Percentiles rank a stretch among this genome's conserved stretches.
These are phyloP conservation scores for Microctenopoma lineatum DNA, from an alignment of 2,797 vertebrate genomes.

Conservation along the genomic window DNA sequence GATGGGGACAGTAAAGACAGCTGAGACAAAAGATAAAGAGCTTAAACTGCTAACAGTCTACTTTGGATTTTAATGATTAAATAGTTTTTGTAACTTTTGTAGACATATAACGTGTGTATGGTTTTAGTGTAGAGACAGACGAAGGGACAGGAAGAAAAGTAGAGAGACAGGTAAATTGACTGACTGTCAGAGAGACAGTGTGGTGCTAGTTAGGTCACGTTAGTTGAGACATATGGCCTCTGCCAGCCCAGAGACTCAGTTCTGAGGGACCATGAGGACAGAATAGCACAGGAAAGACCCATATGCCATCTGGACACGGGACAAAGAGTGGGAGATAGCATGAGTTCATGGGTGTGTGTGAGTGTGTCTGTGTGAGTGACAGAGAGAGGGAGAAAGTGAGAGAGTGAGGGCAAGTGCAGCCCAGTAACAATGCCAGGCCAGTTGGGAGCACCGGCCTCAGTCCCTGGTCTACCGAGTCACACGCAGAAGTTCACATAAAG, in stretches of 20 bases:
- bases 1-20: constrained; percentile 48
- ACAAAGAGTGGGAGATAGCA: constrained; percentile 50
- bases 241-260: constrained; percentile 50
- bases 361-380: not conserved
- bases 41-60: constrained; percentile 10
- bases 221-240: constrained; percentile 65
- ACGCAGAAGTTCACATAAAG: not conserved
- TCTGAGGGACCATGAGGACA: constrained; percentile 62
- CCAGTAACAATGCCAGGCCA: constrained; percentile 67
- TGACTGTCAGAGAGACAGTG: constrained; percentile 25
- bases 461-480: constrained; percentile 24
- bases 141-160: constrained; percentile 1
- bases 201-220: constrained; percentile 58
- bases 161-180: constrained; percentile 14
- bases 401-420: constrained; percentile 38
- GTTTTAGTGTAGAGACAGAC: not conserved
- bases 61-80: constrained; percentile 3
- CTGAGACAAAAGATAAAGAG: constrained; percentile 65
- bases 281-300: constrained; percentile 55
- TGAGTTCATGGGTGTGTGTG: constrained; percentile 12
- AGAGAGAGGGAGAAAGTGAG: constrained; percentile 4
- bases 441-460: constrained; percentile 50
- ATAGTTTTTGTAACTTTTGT: not conserved
- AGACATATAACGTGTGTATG: not conserved
- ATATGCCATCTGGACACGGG: constrained; percentile 73